phyloP scores from a whole-genome alignment of 2,797 vertebrate genomes.

The Betta splendens region DNA sequence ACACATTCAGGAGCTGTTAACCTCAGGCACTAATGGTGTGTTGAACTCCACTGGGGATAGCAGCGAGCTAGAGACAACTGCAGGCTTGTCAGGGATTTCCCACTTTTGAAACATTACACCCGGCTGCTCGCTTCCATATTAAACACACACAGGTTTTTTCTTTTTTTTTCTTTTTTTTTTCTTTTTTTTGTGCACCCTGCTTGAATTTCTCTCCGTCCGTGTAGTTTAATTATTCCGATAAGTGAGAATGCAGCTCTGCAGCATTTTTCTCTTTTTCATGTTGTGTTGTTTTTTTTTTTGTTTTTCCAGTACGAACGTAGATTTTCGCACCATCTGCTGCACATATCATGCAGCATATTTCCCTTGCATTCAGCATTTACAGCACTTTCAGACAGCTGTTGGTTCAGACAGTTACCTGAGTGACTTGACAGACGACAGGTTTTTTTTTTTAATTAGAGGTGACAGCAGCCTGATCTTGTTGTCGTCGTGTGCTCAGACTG shows the following conservation, averaged over 20 bases:
- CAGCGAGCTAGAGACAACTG: slow-evolving; percentile 58
- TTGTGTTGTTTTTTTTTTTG: slow-evolving; percentile 6
- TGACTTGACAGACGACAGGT: slow-evolving; percentile 38
- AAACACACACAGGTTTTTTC: no score
- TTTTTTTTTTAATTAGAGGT: slow-evolving; percentile 40
- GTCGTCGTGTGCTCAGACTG: slow-evolving; percentile 20
- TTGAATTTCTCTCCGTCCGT: slow-evolving; percentile 3
- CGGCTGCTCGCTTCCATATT: slow-evolving; percentile 23
- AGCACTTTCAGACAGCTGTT: slow-evolving; percentile 58
- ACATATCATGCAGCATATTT: slow-evolving; percentile 64
- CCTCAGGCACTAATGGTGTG: slow-evolving; percentile 64
- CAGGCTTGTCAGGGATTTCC: slow-evolving; percentile 62
- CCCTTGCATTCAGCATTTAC: slow-evolving; percentile 54
- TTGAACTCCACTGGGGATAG: slow-evolving; percentile 64
- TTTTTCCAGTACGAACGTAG: slow-evolving; percentile 46
- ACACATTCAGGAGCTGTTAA: slow-evolving; percentile 60
- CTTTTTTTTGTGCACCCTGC: slow-evolving; percentile 2
- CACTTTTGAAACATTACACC: slow-evolving; percentile 42
- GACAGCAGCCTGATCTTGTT: slow-evolving; percentile 26
- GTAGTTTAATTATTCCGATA: slow-evolving; percentile 43
- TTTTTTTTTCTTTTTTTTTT: no score
- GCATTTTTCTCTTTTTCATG: background rate
- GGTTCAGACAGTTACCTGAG: slow-evolving; percentile 49
- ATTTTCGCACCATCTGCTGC: slow-evolving; percentile 69
- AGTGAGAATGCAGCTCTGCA: background rate